These are phyloP conservation scores for Atethmia centrago DNA, from an alignment of 2,888 invertebrate genomes.

Conservation along the genomic window DNA sequence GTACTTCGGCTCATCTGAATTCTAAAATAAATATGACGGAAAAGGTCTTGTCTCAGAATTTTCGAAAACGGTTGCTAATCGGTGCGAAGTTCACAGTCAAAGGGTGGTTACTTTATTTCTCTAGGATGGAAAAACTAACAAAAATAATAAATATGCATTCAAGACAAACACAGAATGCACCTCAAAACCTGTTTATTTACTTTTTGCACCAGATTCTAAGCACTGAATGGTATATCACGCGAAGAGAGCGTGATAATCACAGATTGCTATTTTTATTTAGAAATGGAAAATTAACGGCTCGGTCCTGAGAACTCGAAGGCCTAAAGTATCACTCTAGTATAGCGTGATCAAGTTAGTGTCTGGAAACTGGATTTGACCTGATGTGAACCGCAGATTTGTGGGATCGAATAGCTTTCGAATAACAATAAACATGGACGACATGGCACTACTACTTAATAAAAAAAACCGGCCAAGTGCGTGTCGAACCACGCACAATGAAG, in stretches of 20 bases:
- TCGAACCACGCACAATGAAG: too few relatives aligned
- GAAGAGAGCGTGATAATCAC: slow-evolving; percentile 8
- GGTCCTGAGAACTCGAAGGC: slow-evolving; percentile 3
- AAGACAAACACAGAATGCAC: background rate
- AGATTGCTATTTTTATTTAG: slow-evolving; percentile 1
- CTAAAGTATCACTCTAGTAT: slow-evolving; percentile 11
- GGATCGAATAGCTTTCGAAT: background rate
- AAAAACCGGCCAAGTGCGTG: too few relatives aligned
- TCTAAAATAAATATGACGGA: slow-evolving; percentile 74
- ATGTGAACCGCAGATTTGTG: slow-evolving; percentile 15
- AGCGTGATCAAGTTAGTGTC: slow-evolving; percentile 16
- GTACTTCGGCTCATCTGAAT: slow-evolving; percentile 91
- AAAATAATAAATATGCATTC: slow-evolving; percentile 5
- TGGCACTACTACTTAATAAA: background rate
- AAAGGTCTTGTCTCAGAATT: background rate
- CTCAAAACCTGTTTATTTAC: slow-evolving; percentile 15
- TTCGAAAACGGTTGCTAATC: background rate
- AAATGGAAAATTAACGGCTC: slow-evolving; percentile 5
- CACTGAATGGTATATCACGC: slow-evolving; percentile 7
- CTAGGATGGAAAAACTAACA: background rate
- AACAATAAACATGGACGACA: background rate
- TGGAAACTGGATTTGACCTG: slow-evolving; percentile 18
- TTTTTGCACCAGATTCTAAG: slow-evolving; percentile 9
- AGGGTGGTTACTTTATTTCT: background rate
- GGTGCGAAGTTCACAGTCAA: background rate